Evolutionary conservation across 2,113 vertebrate species (phyloP).

Genomic region (Pseudopodoces humilis): DNA sequence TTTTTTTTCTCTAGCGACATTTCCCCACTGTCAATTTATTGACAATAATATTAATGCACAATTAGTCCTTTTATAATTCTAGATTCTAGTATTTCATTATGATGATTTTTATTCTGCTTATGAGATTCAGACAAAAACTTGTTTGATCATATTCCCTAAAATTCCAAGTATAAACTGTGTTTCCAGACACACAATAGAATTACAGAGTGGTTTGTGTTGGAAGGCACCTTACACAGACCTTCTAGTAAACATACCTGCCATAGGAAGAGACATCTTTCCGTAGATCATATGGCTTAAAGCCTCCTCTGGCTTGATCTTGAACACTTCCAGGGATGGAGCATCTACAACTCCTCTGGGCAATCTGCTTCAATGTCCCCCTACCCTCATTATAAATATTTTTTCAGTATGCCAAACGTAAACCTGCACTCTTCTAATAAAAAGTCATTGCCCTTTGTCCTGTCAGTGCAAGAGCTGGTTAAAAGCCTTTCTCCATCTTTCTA

Average conservation of each 20-base stretch:
- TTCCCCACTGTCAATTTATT: background rate
- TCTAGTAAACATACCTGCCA: background rate
- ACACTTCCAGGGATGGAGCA: background rate
- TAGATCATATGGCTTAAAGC: background rate
- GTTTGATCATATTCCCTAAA: rapidly evolving
- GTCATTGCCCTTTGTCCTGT: background rate
- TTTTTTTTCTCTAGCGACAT: background rate
- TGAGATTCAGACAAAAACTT: background rate
- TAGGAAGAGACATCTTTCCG: background rate
- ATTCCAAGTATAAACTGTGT: background rate
- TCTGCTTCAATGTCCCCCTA: background rate
- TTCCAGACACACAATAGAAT: background rate
- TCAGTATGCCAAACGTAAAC: background rate
- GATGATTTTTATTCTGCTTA: background rate
- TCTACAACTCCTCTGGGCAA: background rate
- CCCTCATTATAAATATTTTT: rapidly evolving
- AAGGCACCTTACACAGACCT: background rate
- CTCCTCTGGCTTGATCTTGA: background rate
- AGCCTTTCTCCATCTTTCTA: background rate
- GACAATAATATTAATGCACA: background rate
- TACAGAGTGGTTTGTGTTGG: background rate
- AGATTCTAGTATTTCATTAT: background rate
- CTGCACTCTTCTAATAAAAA: background rate
- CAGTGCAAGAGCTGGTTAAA: background rate
- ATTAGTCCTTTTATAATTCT: background rate